Conservation (phyloP, 1,140 invertebrate genomes). For the Drosophila pseudoobscura region DNA sequence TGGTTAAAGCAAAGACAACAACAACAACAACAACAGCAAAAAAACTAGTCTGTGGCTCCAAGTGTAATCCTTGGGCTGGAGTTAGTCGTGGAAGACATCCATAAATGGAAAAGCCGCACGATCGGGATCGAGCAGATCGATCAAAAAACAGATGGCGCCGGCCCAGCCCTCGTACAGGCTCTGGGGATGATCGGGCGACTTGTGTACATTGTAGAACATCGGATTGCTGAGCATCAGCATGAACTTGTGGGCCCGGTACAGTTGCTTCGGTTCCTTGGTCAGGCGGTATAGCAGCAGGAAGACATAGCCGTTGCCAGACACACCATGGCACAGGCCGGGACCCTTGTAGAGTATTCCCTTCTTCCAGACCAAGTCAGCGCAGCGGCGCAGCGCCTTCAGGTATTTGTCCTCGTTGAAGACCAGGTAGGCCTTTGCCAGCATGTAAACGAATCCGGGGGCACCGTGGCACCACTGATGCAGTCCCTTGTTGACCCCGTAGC, state of each 20-base stretch:
- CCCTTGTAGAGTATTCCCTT: slow-evolving; percentile 92
- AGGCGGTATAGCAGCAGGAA: slow-evolving; percentile 91
- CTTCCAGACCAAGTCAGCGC: slow-evolving; percentile 91
- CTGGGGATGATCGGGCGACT: slow-evolving; percentile 90
- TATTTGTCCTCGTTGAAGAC: slow-evolving; percentile 90
- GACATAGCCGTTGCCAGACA: slow-evolving; percentile 93
- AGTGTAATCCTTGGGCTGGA: no score
- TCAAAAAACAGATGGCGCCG: slow-evolving; percentile 92
- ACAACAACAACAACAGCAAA: no score
- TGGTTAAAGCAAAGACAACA: no score
- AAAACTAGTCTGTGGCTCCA: no score
- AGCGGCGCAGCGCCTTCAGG: slow-evolving; percentile 87
- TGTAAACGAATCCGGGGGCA: slow-evolving; percentile 90
- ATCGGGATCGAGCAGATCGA: slow-evolving; percentile 89
- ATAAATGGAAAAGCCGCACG: slow-evolving; percentile 94
- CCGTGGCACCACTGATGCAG: slow-evolving; percentile 96
- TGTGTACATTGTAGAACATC: slow-evolving; percentile 88
- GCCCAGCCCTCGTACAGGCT: slow-evolving; percentile 94
- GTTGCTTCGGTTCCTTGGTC: slow-evolving; percentile 88
- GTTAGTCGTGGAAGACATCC: slow-evolving; percentile 86
- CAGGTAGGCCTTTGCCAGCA: slow-evolving; percentile 92
- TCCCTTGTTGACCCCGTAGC: slow-evolving; percentile 84
- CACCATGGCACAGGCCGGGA: slow-evolving; percentile 92
- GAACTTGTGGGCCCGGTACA: slow-evolving; percentile 90
- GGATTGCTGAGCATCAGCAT: slow-evolving; percentile 89